Conservation (phyloP, 1,140 invertebrate species). For the Heliconius congener region DNA sequence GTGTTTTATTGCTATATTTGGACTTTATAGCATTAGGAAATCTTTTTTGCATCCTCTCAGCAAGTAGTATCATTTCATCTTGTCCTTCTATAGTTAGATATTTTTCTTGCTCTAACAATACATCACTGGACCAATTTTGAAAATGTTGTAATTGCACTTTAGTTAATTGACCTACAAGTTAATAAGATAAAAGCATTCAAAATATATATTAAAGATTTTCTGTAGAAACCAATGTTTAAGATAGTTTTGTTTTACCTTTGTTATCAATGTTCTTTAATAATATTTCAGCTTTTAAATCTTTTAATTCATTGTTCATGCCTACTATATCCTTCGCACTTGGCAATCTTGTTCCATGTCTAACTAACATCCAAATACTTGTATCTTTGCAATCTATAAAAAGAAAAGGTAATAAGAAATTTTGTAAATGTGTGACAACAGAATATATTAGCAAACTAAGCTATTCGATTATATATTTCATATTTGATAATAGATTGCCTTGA, state of each 20-base stretch:
- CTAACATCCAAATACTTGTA: slow-evolving; percentile 70
- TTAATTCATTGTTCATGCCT: slow-evolving; percentile 52
- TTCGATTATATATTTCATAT: background rate
- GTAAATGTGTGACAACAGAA: background rate
- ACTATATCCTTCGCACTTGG: slow-evolving; percentile 64
- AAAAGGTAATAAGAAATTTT: background rate
- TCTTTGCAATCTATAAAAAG: slow-evolving; percentile 62
- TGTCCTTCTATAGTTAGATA: slow-evolving; percentile 65
- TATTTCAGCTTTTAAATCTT: slow-evolving; percentile 61
- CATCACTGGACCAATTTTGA: slow-evolving; percentile 54
- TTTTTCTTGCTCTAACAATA: slow-evolving; percentile 57
- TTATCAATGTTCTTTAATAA: slow-evolving; percentile 54
- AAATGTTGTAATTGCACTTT: slow-evolving; percentile 55
- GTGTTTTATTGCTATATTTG: slow-evolving; percentile 63
- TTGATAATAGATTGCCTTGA: background rate
- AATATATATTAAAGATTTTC: background rate
- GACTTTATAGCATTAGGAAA: slow-evolving; percentile 67
- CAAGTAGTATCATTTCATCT: slow-evolving; percentile 69
- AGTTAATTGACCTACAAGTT: slow-evolving; percentile 55
- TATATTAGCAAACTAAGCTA: background rate
- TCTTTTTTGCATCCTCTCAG: slow-evolving; percentile 67
- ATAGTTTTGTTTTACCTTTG: slow-evolving; percentile 48
- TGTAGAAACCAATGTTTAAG: background rate
- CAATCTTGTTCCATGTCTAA: slow-evolving; percentile 68
- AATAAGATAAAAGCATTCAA: background rate